Evolutionary conservation across 2,113 vertebrate genomes (phyloP), one percentile per base, ranked within the genome.

Genomic region (Tetrax tetrax): DNA sequence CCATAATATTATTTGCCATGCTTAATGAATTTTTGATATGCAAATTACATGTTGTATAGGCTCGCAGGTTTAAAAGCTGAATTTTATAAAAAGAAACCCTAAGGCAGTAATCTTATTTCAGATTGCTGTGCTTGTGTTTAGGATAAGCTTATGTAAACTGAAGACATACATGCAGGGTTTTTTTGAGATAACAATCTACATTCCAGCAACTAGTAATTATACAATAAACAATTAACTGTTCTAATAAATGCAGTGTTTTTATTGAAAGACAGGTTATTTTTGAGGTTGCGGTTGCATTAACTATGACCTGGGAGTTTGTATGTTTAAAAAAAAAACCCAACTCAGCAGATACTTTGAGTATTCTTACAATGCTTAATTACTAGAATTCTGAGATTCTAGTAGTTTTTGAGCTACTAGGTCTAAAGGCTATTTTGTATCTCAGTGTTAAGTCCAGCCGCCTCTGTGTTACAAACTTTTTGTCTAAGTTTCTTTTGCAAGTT

Each of bases 181-280:
- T 83, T 94, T 75, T 23, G 57, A 95, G 96, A 97, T 97, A 97
- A 92, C 89, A 50, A 97, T 97, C 96, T 97, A 89, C 95, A 95
- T 95, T 96, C 96, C 93, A 87, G 89, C 81, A 91, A 83, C 83
- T 82, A 85, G 92, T 95, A 96, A 96, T 96, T 97, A 94, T 78
- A 95, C 89, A 95, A 96, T 96, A 95, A 97, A 93, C 95, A 96
- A 95, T 95, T 92, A 97, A 95, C 61, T 57, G 29, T 53, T 96
- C 87, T 94, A 79, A 93, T 83, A 96, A 95, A 95, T 89, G 35
- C 80, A 59, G 1, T 87, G 86, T 65, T 95, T 95, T 90, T 78
- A 76, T 89, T 95, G 96, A 96, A 95, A 95, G 94, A n/a, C 60
- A 33, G 28, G 25, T 89, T 95, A 31, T 18, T 70, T 94, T 77